Percentiles rank a stretch among this genome's conserved stretches.
phyloP scores from a whole-genome alignment of 2,113 vertebrate genomes.

The Dromas ardeola region DNA sequence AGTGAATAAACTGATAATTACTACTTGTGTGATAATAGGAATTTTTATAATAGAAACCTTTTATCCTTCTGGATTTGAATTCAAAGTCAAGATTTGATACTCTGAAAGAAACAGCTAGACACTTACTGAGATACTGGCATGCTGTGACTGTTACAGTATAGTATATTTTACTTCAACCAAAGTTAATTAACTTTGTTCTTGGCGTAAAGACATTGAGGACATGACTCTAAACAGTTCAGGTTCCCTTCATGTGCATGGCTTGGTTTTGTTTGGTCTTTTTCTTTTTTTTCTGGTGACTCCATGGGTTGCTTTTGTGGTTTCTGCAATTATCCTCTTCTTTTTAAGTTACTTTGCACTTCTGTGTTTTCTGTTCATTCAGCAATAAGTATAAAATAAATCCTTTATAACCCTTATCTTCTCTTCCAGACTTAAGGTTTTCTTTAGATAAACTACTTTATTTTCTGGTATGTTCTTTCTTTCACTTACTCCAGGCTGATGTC shows the following conservation, averaged over 20 bases:
- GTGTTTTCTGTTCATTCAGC: conserved; percentile 31
- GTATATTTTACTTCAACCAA: neutral
- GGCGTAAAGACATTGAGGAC: neutral
- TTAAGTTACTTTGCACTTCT: conserved; percentile 19
- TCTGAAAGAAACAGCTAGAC: neutral
- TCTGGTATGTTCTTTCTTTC: neutral
- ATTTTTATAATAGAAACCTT: neutral
- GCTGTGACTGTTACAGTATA: neutral
- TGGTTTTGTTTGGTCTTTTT: neutral
- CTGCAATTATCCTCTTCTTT: neutral
- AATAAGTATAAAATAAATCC: conserved; percentile 31
- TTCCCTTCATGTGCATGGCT: neutral
- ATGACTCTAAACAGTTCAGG: neutral
- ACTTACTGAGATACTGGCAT: neutral
- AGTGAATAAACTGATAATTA: neutral
- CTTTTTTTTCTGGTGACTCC: neutral
- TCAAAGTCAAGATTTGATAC: neutral
- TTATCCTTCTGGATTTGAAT: neutral
- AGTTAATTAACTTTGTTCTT: neutral
- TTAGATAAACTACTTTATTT: conserved; percentile 50
- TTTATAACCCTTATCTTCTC: conserved; percentile 54
- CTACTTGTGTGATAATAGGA: neutral
- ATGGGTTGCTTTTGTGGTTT: neutral
- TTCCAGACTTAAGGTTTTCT: conserved; percentile 30
- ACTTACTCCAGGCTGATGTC: neutral